Base-by-base conservation (phyloP, 2,888 invertebrate species). In the Cosmia pyralina region DNA sequence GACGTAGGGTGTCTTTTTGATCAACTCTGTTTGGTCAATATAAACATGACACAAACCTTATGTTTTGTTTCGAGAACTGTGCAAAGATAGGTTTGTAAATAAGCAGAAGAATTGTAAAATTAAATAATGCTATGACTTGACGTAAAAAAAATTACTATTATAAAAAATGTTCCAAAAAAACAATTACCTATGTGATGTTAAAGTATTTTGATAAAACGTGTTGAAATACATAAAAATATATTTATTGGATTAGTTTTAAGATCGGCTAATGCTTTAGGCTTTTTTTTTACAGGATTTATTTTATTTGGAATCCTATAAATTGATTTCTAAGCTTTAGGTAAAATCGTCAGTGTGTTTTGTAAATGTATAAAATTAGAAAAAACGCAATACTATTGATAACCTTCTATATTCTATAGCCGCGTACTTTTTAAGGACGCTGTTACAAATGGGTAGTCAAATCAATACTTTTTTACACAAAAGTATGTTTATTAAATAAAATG, bases 191-290 rank as follows among this genome's bases (percentile, higher is more conserved):
- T 77, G 87, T 88, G 83, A 86, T 88, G 81, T 83, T 85, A 77
- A 79, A 88, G 86, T 86, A 86, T 86, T 86, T 88, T 75, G 67
- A 73, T 78, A 76, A n/a, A 66, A 60, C 19, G 50, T 75, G 63
- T 86, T 86, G 41, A 84, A 78, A 76, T 64, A 74, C 60, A 62
- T 77, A 69, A 58, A 71, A 66, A 73, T 75, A 75, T 75, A 75
- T 85, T 77, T 82, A 82, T 75, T 82, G 57, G 65, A 69, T 72
- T 83, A 79, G 65, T 76, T 79, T 52, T 73, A 76, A 72, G 65
- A 66, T 53, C 13, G 34, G 22, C 15, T 76, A 48, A 34, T 46
- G 38, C 17, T 72, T 63, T 62, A n/a, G 22, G 17, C 28, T 28
- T 15, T 53, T 50, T 46, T 63, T 57, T 50, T n/a, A 57, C 6